phyloP scores from a whole-genome alignment of 1,140 invertebrate species.

The Drosophila lacteicornis region DNA sequence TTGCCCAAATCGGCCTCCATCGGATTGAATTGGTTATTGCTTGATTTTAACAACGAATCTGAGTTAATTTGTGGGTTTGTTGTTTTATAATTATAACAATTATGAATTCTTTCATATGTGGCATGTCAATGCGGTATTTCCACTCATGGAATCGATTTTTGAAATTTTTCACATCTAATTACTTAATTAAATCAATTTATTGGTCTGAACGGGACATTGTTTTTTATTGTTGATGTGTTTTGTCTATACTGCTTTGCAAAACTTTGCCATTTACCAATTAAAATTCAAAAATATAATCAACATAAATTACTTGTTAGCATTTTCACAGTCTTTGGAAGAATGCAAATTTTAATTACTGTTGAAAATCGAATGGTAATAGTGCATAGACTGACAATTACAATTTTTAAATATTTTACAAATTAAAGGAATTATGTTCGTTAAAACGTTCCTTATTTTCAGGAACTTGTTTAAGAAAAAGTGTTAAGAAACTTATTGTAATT shows the following conservation, averaged over 20 bases:
- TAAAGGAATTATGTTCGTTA: not conserved
- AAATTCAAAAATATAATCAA: conserved; percentile 20
- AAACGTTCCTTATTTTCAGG: not conserved
- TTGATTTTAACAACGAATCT: conserved; percentile 30
- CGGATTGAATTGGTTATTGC: conserved; percentile 32
- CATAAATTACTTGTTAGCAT: not conserved
- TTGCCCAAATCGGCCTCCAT: conserved; percentile 41
- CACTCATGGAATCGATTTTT: conserved; percentile 16
- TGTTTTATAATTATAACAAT: conserved; percentile 49
- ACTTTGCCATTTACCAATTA: conserved; percentile 35
- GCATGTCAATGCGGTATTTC: conserved; percentile 41
- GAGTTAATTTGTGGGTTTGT: conserved; percentile 21
- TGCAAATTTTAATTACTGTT: conserved; percentile 2
- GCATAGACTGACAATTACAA: not conserved
- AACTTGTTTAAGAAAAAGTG: not conserved
- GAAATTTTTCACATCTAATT: conserved; percentile 25
- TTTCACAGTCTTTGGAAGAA: not conserved
- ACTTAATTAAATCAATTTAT: conserved; percentile 58
- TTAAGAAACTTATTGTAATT: not conserved
- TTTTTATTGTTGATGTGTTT: conserved; percentile 16
- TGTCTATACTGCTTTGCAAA: not conserved
- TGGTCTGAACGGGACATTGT: conserved; percentile 1
- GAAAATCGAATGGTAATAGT: not conserved
- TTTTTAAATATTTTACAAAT: not conserved
- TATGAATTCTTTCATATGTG: conserved; percentile 40